Percentiles rank a stretch among this genome's conserved stretches.
Evolutionary conservation across 2,888 invertebrate species (phyloP).

Genomic region (Drosophila paranaensis): DNA sequence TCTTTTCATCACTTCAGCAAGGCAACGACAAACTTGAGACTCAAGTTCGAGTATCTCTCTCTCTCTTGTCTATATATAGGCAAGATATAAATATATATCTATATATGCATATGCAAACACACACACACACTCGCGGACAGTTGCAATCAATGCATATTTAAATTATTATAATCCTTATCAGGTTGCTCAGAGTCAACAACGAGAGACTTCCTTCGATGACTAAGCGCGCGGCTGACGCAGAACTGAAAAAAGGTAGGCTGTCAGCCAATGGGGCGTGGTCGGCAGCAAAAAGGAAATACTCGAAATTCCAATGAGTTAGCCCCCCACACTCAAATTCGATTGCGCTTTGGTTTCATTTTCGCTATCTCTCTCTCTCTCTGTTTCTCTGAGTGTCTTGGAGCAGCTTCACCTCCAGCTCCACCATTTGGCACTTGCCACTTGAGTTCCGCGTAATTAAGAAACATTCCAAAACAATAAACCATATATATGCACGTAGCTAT

Average conservation of each 20-base stretch:
- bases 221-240: conserved; percentile 32
- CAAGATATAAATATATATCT: conserved; percentile 15
- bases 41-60: conserved; percentile 12
- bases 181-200: conserved; percentile 25
- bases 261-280: conserved; percentile 6
- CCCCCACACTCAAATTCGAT: conserved; percentile 41
- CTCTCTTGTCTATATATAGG: conserved; percentile 51
- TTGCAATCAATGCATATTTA: conserved; percentile 35
- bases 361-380: neutral
- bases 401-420: conserved; percentile 6
- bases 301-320: conserved; percentile 64
- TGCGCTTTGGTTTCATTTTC: conserved; percentile 32
- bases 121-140: neutral
- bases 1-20: conserved; percentile 52
- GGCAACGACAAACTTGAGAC: conserved; percentile 38
- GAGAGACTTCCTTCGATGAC: conserved; percentile 51
- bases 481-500: conserved; percentile 27
- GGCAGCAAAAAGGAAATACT: conserved; percentile 61
- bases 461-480: conserved; percentile 75
- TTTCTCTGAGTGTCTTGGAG: conserved; percentile 4
- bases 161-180: conserved; percentile 63
- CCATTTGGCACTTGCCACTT: conserved; percentile 70
- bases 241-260: neutral
- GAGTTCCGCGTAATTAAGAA: conserved; percentile 79
- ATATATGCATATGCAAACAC: conserved; percentile 16